These are phyloP conservation scores for Epinephelus cyanopodus DNA, from an alignment of 2,113 vertebrate genomes.

Conservation along the genomic window DNA sequence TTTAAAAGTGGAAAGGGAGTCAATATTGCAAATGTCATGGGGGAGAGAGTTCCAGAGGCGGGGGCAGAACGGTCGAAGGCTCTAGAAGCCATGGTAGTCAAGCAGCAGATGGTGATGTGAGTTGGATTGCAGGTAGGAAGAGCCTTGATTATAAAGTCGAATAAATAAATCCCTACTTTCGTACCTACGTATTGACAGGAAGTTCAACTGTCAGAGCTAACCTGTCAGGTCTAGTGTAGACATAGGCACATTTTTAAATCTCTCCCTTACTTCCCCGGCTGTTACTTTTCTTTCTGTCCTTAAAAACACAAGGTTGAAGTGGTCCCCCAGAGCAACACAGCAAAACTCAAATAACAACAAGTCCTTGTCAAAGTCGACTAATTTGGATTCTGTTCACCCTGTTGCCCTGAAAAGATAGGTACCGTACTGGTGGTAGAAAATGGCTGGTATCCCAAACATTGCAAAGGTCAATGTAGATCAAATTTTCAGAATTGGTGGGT, in stretches of 20 bases:
- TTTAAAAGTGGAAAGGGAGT: no score
- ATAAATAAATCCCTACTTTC: background rate
- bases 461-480: constrained; percentile 46
- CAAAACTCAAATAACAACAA: constrained; percentile 2
- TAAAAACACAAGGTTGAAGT: constrained; percentile 20
- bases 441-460: constrained; percentile 16
- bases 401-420: constrained; percentile 7
- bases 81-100: no score
- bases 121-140: no score
- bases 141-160: no score
- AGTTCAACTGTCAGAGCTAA: background rate
- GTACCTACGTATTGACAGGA: background rate
- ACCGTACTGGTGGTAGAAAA: constrained; percentile 12
- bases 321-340: background rate
- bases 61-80: no score
- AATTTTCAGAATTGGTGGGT: constrained; percentile 31
- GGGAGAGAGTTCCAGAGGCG: no score
- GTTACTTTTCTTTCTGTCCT: background rate
- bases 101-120: no score
- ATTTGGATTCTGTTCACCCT: constrained; percentile 30
- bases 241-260: background rate
- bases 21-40: no score
- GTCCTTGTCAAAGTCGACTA: constrained; percentile 28
- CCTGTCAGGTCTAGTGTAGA: background rate
- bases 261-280: background rate